Percentiles rank a stretch among this genome's conserved stretches.
These are phyloP conservation scores for Congeria kusceri DNA, from an alignment of 2,888 invertebrate genomes.

Conservation along the genomic window DNA sequence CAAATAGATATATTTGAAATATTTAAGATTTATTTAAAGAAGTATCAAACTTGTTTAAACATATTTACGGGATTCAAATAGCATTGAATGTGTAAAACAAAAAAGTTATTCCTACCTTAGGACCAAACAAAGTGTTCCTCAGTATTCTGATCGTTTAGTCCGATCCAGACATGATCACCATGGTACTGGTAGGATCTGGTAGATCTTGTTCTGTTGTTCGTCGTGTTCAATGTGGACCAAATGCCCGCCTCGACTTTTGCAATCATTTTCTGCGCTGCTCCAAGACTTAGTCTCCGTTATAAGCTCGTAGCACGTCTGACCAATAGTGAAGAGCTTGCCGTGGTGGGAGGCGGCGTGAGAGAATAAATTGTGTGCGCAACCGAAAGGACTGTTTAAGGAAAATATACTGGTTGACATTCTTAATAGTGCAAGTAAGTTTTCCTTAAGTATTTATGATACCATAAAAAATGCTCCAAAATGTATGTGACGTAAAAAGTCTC, in stretches of 20 bases:
- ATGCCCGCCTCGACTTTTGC: background rate
- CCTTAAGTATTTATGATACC: no score
- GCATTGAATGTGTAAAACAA: background rate
- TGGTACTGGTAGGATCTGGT: background rate
- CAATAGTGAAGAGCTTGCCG: background rate
- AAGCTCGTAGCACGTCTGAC: slow-evolving; percentile 6
- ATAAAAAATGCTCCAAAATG: no score
- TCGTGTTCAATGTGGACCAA: slow-evolving; percentile 1
- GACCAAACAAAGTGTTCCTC: background rate
- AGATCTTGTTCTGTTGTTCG: slow-evolving; percentile 1
- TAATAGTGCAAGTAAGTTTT: no score
- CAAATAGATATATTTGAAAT: no score
- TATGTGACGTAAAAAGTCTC: no score
- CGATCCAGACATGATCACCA: background rate
- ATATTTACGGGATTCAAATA: background rate
- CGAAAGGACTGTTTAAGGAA: background rate
- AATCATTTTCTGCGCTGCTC: background rate
- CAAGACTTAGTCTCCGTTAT: background rate
- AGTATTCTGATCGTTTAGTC: background rate
- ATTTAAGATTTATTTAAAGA: background rate
- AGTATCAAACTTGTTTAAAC: background rate
- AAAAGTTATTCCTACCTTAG: background rate
- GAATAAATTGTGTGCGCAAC: background rate
- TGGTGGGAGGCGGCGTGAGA: background rate
- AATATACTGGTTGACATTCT: no score